These are phyloP conservation scores for Parelbella ahira DNA, from an alignment of 2,888 invertebrate genomes.

Conservation along the genomic window DNA sequence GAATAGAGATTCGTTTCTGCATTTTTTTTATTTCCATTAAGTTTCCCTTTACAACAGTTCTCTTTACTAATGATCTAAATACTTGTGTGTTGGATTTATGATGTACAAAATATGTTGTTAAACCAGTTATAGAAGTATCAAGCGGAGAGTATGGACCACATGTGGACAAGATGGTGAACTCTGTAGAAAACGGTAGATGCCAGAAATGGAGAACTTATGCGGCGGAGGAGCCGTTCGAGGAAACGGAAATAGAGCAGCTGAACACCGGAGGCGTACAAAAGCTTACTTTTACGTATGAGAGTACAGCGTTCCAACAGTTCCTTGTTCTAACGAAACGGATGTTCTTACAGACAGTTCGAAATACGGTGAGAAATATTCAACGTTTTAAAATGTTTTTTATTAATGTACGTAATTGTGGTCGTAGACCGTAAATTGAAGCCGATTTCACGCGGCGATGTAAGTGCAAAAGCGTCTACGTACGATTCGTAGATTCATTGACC, in stretches of 20 bases:
- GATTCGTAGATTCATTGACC: no score
- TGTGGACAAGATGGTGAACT: slow-evolving; percentile 84
- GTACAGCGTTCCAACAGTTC: slow-evolving; percentile 85
- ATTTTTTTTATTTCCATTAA: no score
- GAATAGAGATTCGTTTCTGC: no score
- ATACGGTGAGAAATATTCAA: slow-evolving; percentile 84
- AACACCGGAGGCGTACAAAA: slow-evolving; percentile 67
- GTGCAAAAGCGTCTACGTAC: no score
- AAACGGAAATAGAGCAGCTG: slow-evolving; percentile 56
- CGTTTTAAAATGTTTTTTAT: no score
- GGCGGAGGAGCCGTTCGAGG: slow-evolving; percentile 39
- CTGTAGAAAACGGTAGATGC: slow-evolving; percentile 84
- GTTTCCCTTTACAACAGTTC: no score
- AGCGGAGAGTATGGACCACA: slow-evolving; percentile 89
- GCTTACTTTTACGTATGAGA: slow-evolving; percentile 76
- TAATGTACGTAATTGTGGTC: no score
- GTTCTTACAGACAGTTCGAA: slow-evolving; percentile 87
- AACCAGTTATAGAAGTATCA: slow-evolving; percentile 91
- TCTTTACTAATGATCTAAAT: no score
- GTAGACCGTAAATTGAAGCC: no score
- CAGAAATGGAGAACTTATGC: slow-evolving; percentile 73
- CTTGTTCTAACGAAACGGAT: slow-evolving; percentile 83
- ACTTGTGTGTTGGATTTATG: no score
- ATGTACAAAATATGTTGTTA: no score
- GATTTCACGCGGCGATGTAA: no score